Conservation (phyloP, 2,113 vertebrate genomes). For the Colaptes auratus region DNA sequence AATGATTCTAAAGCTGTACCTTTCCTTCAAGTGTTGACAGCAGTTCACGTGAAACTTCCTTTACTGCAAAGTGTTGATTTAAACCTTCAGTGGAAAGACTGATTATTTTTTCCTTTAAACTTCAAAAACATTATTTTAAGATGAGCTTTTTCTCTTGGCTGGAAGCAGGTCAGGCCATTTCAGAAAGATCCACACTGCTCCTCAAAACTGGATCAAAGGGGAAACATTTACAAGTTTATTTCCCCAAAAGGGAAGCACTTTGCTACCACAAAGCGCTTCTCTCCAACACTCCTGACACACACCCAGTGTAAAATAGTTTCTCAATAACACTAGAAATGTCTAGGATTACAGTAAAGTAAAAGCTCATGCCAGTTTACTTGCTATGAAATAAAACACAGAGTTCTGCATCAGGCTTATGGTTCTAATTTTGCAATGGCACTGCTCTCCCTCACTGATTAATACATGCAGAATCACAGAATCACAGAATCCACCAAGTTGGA, state of each 20-base stretch:
- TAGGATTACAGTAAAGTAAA: not conserved
- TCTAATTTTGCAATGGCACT: not conserved
- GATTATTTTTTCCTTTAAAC: not conserved
- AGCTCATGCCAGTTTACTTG: not conserved
- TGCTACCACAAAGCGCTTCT: not conserved
- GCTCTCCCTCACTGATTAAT: not conserved
- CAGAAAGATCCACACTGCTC: not conserved
- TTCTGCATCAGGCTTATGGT: not conserved
- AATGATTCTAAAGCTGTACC: not conserved
- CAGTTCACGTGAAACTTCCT: accelerated
- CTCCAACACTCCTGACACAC: not conserved
- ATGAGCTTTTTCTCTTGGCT: not conserved
- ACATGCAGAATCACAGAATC: not conserved
- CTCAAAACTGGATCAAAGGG: not conserved
- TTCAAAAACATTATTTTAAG: not conserved
- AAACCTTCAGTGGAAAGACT: not conserved
- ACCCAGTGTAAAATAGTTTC: not conserved
- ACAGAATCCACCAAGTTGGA: no score
- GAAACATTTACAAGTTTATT: not conserved
- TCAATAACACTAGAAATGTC: not conserved
- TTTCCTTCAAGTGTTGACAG: not conserved
- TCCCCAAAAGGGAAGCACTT: not conserved
- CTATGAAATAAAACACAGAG: not conserved
- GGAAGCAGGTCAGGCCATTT: not conserved
- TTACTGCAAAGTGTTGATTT: not conserved